Evolutionary conservation across 2,113 vertebrate genomes (phyloP).

Genomic region (Arenaria interpres): DNA sequence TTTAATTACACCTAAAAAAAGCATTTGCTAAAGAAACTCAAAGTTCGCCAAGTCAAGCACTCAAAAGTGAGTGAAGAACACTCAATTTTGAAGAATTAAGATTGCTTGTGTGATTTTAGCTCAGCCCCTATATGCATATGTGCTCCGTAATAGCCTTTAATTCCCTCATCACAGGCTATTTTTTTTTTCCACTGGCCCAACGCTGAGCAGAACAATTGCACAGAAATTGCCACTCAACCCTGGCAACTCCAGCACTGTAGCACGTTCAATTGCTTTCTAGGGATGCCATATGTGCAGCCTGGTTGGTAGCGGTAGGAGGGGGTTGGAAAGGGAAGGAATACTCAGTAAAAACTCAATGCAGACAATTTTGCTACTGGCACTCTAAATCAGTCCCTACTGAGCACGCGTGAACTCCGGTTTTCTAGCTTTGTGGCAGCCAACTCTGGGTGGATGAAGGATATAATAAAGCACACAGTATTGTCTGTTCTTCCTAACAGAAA

Average conservation of each 20-base stretch:
- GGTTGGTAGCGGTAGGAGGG: slow-evolving; percentile 7
- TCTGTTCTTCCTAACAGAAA: neutral
- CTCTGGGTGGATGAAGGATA: neutral
- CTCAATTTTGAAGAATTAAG: too few species aligned
- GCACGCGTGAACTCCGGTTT: neutral
- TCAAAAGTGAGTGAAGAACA: slow-evolving; percentile 10
- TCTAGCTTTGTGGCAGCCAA: neutral
- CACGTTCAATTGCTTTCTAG: slow-evolving; percentile 15
- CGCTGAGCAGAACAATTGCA: slow-evolving; percentile 57
- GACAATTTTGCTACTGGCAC: neutral
- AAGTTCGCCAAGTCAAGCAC: neutral
- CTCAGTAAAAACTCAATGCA: neutral
- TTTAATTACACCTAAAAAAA: slow-evolving; percentile 36
- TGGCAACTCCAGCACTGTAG: slow-evolving; percentile 10
- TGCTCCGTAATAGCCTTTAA: slow-evolving; percentile 39
- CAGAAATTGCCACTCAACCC: slow-evolving; percentile 56
- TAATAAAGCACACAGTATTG: neutral
- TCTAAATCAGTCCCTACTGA: neutral
- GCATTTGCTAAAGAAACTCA: neutral
- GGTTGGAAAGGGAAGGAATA: slow-evolving; percentile 13
- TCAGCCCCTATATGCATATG: neutral
- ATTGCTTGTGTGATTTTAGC: neutral
- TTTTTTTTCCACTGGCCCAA: slow-evolving; percentile 21
- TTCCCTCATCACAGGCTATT: slow-evolving; percentile 50
- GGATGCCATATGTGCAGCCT: slow-evolving; percentile 52